A percentile compares a stretch with the other conserved stretches of the same genome.
These are phyloP conservation scores for Axinella damicornis DNA, from an alignment of 37 sponge, comb jelly and placozoan genomes.

Conservation along the genomic window DNA sequence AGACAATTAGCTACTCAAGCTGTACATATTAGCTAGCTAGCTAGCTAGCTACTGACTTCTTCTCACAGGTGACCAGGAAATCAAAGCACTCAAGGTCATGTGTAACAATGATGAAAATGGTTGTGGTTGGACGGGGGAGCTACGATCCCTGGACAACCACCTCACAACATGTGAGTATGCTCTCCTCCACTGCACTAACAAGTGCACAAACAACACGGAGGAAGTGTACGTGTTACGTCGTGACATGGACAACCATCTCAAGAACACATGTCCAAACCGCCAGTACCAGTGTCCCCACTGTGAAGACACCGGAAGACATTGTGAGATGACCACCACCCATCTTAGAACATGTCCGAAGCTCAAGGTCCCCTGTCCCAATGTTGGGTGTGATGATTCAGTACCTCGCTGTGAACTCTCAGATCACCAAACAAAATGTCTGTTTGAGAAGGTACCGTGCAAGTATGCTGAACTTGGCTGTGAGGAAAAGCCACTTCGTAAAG, in stretches of 20 bases:
- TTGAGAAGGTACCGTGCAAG: constrained; percentile 28
- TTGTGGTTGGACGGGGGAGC: constrained; percentile 42
- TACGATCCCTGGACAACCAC: constrained; percentile 12
- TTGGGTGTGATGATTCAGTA: constrained; percentile 5
- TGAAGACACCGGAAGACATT: constrained; percentile 23
- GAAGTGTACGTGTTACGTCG: neutral
- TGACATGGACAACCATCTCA: constrained; percentile 15
- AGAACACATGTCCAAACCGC: constrained; percentile 20
- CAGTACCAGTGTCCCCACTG: constrained; percentile 53
- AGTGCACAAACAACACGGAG: constrained; percentile 5
- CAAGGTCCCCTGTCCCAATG: too few species aligned
- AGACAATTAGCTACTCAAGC: too few species aligned
- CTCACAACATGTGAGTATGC: constrained; percentile 6
- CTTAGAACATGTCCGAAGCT: too few species aligned
- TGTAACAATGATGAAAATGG: neutral
- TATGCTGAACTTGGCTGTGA: constrained; percentile 29
- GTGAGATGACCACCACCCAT: constrained; percentile 5
- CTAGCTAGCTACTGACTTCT: too few species aligned
- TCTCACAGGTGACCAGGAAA: constrained; percentile 4
- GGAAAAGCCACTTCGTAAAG: neutral
- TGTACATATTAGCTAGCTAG: too few species aligned
- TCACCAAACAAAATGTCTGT: neutral
- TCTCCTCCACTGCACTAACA: constrained; percentile 28
- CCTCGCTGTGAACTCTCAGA: neutral
- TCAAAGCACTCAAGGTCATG: constrained; percentile 19